Conservation (phyloP, 2,888 invertebrate species). For the Microctonus hyperodae region DNA sequence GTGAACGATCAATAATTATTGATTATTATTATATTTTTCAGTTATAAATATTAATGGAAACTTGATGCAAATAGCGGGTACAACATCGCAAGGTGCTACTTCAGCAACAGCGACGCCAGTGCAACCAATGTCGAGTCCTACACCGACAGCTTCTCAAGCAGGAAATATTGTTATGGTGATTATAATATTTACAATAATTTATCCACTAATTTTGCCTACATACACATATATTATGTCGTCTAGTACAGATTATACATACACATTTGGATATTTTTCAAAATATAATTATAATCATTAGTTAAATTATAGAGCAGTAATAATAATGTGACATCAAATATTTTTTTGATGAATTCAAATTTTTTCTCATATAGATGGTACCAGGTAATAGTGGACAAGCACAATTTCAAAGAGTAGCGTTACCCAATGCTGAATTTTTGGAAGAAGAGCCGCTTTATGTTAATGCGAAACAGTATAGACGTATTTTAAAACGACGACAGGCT, state of each 20-base stretch:
- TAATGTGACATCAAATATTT: too few species aligned
- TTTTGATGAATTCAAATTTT: neutral
- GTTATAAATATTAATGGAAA: constrained; percentile 81
- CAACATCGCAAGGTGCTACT: constrained; percentile 58
- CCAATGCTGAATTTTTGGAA: constrained; percentile 74
- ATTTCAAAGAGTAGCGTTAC: constrained; percentile 70
- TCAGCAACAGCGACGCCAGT: constrained; percentile 63
- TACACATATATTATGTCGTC: constrained; percentile 54
- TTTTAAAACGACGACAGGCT: constrained; percentile 92
- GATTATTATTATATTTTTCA: constrained; percentile 56
- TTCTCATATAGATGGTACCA: constrained; percentile 66
- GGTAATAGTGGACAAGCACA: constrained; percentile 64
- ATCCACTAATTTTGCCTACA: constrained; percentile 57
- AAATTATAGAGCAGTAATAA: neutral
- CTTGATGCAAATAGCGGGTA: constrained; percentile 72
- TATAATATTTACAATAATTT: constrained; percentile 48
- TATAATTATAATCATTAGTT: neutral
- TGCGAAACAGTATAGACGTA: constrained; percentile 96
- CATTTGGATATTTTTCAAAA: constrained; percentile 38
- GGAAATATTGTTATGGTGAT: constrained; percentile 82
- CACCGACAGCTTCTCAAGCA: constrained; percentile 58
- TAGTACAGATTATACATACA: constrained; percentile 58
- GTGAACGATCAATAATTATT: constrained; percentile 1
- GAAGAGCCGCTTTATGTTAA: constrained; percentile 98
- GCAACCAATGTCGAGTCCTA: constrained; percentile 63